Evolutionary conservation across 1,140 invertebrate genomes (phyloP).

Genomic region (Scaptodrosophila lebanonensis): DNA sequence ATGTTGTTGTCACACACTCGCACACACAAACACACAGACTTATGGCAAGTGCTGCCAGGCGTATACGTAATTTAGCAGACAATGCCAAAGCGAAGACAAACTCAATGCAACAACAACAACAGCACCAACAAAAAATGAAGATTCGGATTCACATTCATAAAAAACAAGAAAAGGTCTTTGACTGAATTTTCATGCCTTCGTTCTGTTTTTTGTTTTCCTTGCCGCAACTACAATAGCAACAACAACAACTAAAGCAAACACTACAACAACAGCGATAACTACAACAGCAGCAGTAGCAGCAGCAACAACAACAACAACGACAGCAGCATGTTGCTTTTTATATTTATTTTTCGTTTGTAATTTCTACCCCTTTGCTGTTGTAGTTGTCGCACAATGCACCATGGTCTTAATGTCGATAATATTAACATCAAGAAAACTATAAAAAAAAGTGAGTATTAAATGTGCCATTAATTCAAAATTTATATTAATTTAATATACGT

Average conservation of each 20-base stretch:
- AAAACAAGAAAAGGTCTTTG: conserved; percentile 61
- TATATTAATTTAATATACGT: too few relatives aligned
- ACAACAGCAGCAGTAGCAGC: conserved; percentile 11
- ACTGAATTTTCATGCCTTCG: conserved; percentile 37
- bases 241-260: conserved; percentile 9
- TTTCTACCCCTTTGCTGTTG: conserved; percentile 61
- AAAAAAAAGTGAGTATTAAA: too few relatives aligned
- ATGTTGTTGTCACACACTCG: conserved; percentile 22
- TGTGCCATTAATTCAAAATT: too few relatives aligned
- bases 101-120: conserved; percentile 34
- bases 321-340: conserved; percentile 55
- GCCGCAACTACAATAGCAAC: conserved; percentile 17
- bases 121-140: conserved; percentile 29
- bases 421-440: too few relatives aligned
- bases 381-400: too few relatives aligned
- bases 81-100: conserved; percentile 39
- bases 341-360: conserved; percentile 70
- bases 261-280: conserved; percentile 11
- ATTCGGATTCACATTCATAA: too few relatives aligned
- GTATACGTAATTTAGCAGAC: conserved; percentile 72
- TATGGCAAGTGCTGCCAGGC: conserved; percentile 45
- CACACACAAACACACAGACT: conserved; percentile 9
- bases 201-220: conserved; percentile 18
- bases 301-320: conserved; percentile 54
- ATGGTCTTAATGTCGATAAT: conserved; percentile 6